A percentile compares a stretch with the other conserved stretches of the same genome.
Evolutionary conservation across 2,797 vertebrate genomes (phyloP).

Genomic region (Psittacula echo): DNA sequence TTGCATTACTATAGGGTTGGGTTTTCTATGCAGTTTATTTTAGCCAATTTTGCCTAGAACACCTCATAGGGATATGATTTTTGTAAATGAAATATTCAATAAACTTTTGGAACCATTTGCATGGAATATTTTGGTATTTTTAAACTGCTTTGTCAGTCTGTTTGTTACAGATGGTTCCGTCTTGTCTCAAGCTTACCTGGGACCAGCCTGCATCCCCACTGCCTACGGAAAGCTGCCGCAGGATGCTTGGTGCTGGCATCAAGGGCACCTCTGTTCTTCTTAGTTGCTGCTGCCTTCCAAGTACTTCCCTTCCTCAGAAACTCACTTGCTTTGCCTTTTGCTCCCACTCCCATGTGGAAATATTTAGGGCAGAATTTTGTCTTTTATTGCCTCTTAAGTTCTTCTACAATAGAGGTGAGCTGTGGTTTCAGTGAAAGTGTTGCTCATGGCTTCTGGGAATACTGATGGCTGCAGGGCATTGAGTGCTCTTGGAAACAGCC

Average conservation of each 20-base stretch:
- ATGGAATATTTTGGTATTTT: background rate
- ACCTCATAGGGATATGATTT: constrained; percentile 83
- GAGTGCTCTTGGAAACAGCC: rapidly evolving
- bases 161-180: background rate
- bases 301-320: background rate
- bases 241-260: background rate
- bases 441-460: background rate
- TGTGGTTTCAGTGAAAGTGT: background rate
- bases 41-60: constrained; percentile 83
- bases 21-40: constrained; percentile 79
- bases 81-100: constrained; percentile 83
- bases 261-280: background rate
- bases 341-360: background rate
- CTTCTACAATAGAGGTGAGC: background rate
- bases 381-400: background rate
- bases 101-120: constrained; percentile 78
- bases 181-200: background rate
- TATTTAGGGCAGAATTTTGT: background rate
- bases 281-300: background rate
- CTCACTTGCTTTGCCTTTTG: background rate
- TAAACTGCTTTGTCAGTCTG: background rate
- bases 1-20: constrained; percentile 65
- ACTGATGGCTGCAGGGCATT: background rate
- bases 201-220: background rate
- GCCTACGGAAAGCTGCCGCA: rapidly evolving